A percentile compares a stretch with the other conserved stretches of the same genome.
Conservation (phyloP, 1,140 invertebrate species). For the Ceratina australensis region DNA sequence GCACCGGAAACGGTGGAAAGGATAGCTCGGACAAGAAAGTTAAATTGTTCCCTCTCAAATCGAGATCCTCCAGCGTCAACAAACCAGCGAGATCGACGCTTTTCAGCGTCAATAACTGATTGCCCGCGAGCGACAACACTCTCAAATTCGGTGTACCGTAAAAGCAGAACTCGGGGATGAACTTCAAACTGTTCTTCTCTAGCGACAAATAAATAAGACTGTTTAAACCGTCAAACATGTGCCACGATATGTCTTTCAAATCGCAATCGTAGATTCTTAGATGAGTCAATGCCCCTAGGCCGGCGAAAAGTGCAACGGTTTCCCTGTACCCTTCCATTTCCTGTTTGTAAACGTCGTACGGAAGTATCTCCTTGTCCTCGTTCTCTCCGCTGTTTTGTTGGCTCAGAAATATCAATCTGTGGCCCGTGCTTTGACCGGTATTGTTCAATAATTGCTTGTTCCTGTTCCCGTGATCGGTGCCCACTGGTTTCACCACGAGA, state of each 20-base stretch:
- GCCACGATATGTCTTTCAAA: conserved; percentile 83
- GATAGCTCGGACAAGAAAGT: conserved; percentile 85
- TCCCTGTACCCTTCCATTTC: conserved; percentile 78
- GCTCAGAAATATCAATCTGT: conserved; percentile 74
- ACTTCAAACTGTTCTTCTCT: conserved; percentile 83
- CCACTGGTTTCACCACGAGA: conserved; percentile 70
- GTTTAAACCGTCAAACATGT: conserved; percentile 84
- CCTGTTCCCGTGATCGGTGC: conserved; percentile 46
- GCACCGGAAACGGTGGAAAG: conserved; percentile 84
- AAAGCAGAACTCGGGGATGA: conserved; percentile 85
- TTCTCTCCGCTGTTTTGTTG: conserved; percentile 67
- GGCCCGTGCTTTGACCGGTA: conserved; percentile 64
- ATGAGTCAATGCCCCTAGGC: conserved; percentile 80
- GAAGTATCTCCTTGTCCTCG: conserved; percentile 81
- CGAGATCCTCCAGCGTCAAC: conserved; percentile 82
- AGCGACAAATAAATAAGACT: conserved; percentile 82
- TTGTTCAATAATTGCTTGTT: conserved; percentile 27
- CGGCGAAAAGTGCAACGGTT: conserved; percentile 78
- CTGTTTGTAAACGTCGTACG: conserved; percentile 83
- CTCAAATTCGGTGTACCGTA: conserved; percentile 84
- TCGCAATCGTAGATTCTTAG: conserved; percentile 82
- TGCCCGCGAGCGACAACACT: conserved; percentile 83
- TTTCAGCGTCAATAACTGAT: conserved; percentile 83
- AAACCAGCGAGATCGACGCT: conserved; percentile 84
- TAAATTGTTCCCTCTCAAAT: conserved; percentile 84